Base-by-base conservation (phyloP, 2,113 vertebrate genomes). In the Calyptomena viridis region DNA sequence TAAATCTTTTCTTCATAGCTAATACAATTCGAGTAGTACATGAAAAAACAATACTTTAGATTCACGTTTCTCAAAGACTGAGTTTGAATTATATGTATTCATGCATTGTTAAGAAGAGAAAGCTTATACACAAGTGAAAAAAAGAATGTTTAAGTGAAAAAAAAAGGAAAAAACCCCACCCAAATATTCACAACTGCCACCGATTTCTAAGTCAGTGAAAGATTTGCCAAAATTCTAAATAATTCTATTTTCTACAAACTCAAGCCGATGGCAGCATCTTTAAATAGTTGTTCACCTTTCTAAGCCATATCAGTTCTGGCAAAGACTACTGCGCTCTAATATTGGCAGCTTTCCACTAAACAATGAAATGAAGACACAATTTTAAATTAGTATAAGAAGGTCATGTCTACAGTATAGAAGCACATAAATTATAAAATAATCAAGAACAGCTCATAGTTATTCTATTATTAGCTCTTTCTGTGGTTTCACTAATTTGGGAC, bases 161-260 rank as follows among this genome's bases (percentile, higher is more conserved):
- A 15, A 47, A 33, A 40, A 44, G 37, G 8, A 4, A 1, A 2
- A 6, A 3, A 9, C 8, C 1, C 2, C 1, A 5, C 18, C 10
- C n/a, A 78, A 79, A 68, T 8, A 30, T 71, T 66, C 30, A 71
- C 6, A 62, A 53, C 49, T 59, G 2, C 2, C 17, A 33, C 11
- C 35, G 4, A 64, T 66, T 69, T 77, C 6, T 60, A 60, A 69
- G 19, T 69, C 28, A 64, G 14, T 56, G 22, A 78, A 71, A 83
- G 15, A 50, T 58, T 62, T 58, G 5, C 2, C 2, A 3, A 25
- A 28, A 39, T 44, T 86, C 21, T 47, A 62, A 85, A 60, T 42
- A 52, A 71, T 52, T 53, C 5, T 77, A 7, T 87, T 87, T 67
- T n/a, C 25, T 23, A 71, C 20, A 47, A 75, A 39, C 27, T 84